A percentile compares a stretch with the other conserved stretches of the same genome.
These are phyloP conservation scores for Vombatus ursinus DNA, from an alignment of 2,113 vertebrate species.

Conservation along the genomic window DNA sequence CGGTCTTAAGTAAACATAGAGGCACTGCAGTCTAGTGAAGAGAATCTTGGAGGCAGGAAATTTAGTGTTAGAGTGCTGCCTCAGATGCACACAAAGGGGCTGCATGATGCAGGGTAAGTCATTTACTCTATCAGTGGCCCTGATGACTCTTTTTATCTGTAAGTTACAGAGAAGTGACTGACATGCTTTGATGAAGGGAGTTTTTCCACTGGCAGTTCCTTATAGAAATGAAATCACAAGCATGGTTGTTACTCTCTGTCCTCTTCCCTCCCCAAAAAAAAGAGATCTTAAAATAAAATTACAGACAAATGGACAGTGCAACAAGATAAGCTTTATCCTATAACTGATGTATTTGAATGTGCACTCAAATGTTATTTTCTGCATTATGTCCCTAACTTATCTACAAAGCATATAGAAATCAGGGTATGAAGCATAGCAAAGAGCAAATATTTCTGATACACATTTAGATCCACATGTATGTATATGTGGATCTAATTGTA, in stretches of 20 bases:
- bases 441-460: not conserved
- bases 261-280: not conserved
- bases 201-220: not conserved
- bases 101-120: not conserved
- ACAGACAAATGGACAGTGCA: not conserved
- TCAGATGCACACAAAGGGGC: not conserved
- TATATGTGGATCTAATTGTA: not conserved
- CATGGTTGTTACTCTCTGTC: not conserved
- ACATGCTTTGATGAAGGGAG: not conserved
- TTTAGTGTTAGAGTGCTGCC: not conserved
- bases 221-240: not conserved
- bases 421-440: not conserved
- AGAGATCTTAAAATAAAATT: conserved; percentile 8
- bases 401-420: not conserved
- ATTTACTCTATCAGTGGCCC: not conserved
- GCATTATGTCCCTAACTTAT: not conserved
- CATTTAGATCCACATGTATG: not conserved
- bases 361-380: not conserved
- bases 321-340: conserved; percentile 30
- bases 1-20: not conserved
- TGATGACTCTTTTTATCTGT: not conserved
- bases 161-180: not conserved
- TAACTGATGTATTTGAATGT: not conserved
- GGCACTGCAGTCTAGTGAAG: not conserved
- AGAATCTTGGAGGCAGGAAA: not conserved